phyloP scores from a whole-genome alignment of 2,113 vertebrate species.

The Osmerus mordax region DNA sequence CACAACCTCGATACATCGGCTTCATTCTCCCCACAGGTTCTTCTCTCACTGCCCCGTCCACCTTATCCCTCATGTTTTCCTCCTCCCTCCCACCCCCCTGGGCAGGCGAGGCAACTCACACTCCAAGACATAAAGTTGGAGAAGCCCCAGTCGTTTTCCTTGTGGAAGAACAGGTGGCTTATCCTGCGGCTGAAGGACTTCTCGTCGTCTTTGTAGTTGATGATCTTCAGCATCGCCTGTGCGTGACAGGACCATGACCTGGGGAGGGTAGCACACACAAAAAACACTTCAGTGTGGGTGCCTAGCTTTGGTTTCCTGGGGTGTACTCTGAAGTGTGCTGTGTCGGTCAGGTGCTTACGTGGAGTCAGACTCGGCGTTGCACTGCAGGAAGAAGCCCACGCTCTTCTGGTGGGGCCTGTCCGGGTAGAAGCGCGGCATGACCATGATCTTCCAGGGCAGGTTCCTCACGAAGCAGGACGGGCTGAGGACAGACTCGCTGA shows the following conservation, averaged over 20 bases:
- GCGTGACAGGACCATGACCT: constrained; percentile 99
- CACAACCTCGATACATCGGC: not conserved
- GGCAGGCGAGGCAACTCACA: constrained; percentile 75
- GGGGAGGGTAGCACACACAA: constrained; percentile 11
- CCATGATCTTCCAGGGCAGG: constrained; percentile 99
- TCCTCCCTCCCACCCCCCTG: too few species aligned
- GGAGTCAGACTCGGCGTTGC: constrained; percentile 98
- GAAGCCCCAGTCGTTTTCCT: constrained; percentile 99
- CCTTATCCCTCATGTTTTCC: not conserved
- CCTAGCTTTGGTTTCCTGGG: not conserved
- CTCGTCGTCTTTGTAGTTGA: constrained; percentile 98
- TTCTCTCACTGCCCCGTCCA: not conserved
- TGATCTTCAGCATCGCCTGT: constrained; percentile 98
- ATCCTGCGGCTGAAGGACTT: constrained; percentile 98
- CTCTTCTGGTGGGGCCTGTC: constrained; percentile 98
- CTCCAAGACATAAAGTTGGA: constrained; percentile 99
- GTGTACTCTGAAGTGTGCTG: not conserved
- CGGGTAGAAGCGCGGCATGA: constrained; percentile 97
- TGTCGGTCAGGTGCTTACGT: constrained; percentile 77
- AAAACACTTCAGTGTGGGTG: not conserved
- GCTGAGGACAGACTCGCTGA: constrained; percentile 96
- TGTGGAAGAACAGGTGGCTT: constrained; percentile 98
- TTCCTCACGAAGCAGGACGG: constrained; percentile 97
- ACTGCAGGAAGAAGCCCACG: constrained; percentile 98
- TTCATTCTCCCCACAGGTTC: not conserved